A percentile compares a stretch with the other conserved stretches of the same genome.
Evolutionary conservation across 1,140 invertebrate genomes (phyloP).

Genomic region (Cyclina sinensis): DNA sequence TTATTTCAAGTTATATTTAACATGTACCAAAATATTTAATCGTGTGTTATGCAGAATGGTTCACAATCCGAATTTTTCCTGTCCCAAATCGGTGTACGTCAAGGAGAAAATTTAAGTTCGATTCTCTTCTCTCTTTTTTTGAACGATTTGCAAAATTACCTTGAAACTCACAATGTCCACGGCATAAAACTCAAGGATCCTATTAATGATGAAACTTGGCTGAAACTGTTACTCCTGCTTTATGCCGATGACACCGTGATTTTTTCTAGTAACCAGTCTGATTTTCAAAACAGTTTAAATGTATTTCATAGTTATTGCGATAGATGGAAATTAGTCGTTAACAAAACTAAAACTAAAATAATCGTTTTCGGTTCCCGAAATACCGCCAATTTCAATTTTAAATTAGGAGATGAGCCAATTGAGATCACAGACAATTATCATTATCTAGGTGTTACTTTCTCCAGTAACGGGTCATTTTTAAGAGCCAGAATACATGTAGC

Average conservation of each 20-base stretch:
- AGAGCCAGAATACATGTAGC: constrained; percentile 10
- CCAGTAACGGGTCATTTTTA: constrained; percentile 14
- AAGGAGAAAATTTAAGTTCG: constrained; percentile 47
- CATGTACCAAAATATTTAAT: constrained; percentile 65
- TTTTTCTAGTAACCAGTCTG: neutral
- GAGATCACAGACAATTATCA: constrained; percentile 41
- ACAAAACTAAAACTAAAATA: constrained; percentile 54
- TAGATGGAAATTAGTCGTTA: constrained; percentile 56
- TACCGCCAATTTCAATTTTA: constrained; percentile 17
- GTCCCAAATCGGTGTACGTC: constrained; percentile 39
- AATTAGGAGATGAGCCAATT: neutral
- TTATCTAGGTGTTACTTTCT: constrained; percentile 40
- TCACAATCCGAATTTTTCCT: constrained; percentile 31
- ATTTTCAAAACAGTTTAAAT: constrained; percentile 35
- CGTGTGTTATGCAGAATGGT: constrained; percentile 36
- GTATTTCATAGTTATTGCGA: constrained; percentile 52
- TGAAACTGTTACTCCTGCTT: constrained; percentile 45
- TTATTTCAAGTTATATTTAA: constrained; percentile 55
- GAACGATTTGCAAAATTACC: constrained; percentile 9
- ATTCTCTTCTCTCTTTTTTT: constrained; percentile 25
- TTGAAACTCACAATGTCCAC: neutral
- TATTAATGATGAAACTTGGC: neutral
- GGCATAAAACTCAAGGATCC: neutral
- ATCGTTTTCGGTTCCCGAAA: constrained; percentile 46
- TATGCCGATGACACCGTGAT: constrained; percentile 58